Base-by-base conservation (phyloP, 2,113 vertebrate species). In the Callipepla squamata region DNA sequence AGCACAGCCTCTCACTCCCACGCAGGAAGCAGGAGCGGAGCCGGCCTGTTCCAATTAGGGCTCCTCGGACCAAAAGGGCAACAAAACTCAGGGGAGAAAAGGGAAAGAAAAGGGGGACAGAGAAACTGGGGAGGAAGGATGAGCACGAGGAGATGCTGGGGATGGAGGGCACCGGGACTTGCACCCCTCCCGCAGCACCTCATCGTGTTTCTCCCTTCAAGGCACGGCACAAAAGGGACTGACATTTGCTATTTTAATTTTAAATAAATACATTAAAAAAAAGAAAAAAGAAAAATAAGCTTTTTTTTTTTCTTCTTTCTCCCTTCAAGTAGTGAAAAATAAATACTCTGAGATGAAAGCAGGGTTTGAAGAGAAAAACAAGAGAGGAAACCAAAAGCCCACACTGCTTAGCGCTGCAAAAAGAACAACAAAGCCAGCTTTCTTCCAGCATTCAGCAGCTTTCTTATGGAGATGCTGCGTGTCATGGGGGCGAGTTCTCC, bases 1-100 rank as follows among this genome's bases (percentile, higher is more conserved):
- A 97, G 97, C 96, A 9, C 57, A 93, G 97, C 96, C 97, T 97
- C 97, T 96, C 97, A 97, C 97, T 97, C 98, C 98, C 97, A 98
- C 97, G 94, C 97, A 97, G 97, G 97, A 97, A 98, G 96, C 97
- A 93, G 96, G 92, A 96, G 97, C 92, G 83, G 91, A 97, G 95
- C 90, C 68, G 93, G 93, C 95, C 92, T 97, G 96, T 98, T 97
- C 95, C 96, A 97, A 96, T 51, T 92, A 96, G 87, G 74, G 66
- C 87, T 90, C 85, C 68, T 65, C 6, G 3, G 87, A 87, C 70
- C 9, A 14, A 87, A 89, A 85, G 94, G 89, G 80, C 76, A 87
- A 89, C 0, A 1, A 80, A 84, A 94, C 63, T 34, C 15, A 6
- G 53, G 44, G 78, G 68, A 51, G 75, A 28, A 45, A 91, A 86